These are phyloP conservation scores for Ctena decussata DNA, from an alignment of 2,888 invertebrate genomes.

Conservation along the genomic window DNA sequence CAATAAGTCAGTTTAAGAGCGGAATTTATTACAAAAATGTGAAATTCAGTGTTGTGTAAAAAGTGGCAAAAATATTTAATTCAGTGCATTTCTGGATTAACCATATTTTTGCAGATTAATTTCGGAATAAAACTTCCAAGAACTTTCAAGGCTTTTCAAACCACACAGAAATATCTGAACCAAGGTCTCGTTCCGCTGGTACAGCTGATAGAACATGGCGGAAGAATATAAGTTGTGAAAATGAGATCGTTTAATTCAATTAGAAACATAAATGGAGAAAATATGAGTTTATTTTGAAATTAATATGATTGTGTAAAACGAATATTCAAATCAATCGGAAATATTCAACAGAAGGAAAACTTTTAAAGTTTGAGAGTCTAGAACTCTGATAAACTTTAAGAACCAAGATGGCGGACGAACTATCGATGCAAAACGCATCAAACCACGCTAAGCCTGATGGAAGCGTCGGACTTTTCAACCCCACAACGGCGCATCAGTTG, in stretches of 20 bases:
- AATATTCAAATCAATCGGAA: not conserved
- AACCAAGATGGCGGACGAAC: not conserved
- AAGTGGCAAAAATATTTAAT: not conserved
- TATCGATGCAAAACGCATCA: not conserved
- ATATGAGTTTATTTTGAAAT: no score
- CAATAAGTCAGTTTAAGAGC: not conserved
- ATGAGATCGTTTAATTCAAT: not conserved
- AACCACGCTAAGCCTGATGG: not conserved
- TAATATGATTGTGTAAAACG: not conserved
- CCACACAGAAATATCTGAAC: no score
- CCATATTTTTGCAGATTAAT: not conserved
- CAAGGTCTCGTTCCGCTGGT: no score
- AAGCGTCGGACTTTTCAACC: not conserved
- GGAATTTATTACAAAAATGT: not conserved
- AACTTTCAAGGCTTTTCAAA: no score
- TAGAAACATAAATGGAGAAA: no score
- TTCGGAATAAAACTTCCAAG: not conserved
- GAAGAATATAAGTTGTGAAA: not conserved
- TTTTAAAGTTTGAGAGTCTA: not conserved
- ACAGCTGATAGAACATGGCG: no score
- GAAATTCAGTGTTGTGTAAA: not conserved
- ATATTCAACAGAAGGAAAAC: not conserved
- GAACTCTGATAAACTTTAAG: not conserved
- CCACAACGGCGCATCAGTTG: not conserved
- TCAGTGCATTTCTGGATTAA: not conserved